Conservation (phyloP, 2,888 invertebrate species). For the Aporophyla lueneburgensis region DNA sequence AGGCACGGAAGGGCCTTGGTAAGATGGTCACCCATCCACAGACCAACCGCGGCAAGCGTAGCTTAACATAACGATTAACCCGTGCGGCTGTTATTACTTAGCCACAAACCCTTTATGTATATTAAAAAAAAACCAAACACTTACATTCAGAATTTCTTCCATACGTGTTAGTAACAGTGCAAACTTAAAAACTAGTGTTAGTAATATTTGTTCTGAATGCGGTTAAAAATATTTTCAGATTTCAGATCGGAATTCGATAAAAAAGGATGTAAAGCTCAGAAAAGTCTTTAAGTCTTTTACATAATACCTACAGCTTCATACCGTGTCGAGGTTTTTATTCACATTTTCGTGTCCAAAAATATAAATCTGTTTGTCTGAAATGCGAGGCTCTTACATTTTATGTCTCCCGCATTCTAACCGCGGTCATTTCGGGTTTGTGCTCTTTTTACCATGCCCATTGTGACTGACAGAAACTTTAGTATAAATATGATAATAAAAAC, state of each 20-base stretch:
- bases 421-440: constrained; percentile 30
- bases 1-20: too few species aligned
- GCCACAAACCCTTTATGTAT: too few species aligned
- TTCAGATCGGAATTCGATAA: not conserved
- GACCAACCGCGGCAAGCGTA: too few species aligned
- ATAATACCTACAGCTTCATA: constrained; percentile 1
- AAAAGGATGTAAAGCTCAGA: not conserved
- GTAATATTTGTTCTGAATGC: too few species aligned
- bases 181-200: too few species aligned
- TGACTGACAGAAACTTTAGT: not conserved
- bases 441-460: constrained; percentile 27
- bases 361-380: constrained; percentile 34
- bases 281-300: constrained; percentile 3
- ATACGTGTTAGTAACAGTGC: too few species aligned
- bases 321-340: constrained; percentile 4
- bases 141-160: too few species aligned
- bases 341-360: constrained; percentile 9
- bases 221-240: not conserved
- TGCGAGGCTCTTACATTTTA: constrained; percentile 13
- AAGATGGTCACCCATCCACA: too few species aligned
- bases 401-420: constrained; percentile 21
- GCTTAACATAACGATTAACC: too few species aligned
- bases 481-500: constrained; percentile 22
- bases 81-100: too few species aligned
- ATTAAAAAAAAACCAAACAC: too few species aligned